Percentiles rank a stretch among this genome's conserved stretches.
Conservation (phyloP, 2,797 vertebrate species). For the Cyprinella venusta region DNA sequence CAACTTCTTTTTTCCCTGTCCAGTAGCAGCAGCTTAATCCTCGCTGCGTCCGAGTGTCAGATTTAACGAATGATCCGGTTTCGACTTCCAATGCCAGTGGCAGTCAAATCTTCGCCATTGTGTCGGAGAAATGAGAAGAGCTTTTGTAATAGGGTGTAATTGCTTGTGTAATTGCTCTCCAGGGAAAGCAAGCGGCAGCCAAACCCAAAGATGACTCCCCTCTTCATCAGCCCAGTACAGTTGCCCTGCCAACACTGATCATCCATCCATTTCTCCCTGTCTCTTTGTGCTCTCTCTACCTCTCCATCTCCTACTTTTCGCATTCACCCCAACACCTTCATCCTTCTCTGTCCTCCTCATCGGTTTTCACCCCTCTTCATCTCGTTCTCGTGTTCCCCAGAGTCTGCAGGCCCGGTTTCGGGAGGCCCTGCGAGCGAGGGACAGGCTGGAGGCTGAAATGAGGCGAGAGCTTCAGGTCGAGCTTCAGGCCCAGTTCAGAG, state of each 20-base stretch:
- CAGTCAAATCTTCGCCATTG: constrained; percentile 57
- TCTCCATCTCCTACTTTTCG: constrained; percentile 56
- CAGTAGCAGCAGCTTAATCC: constrained; percentile 18
- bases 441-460: constrained; percentile 59
- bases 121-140: constrained; percentile 57
- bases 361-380: constrained; percentile 43
- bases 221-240: constrained; percentile 60
- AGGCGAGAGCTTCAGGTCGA: constrained; percentile 57
- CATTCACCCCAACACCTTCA: constrained; percentile 55
- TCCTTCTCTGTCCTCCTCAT: constrained; percentile 46
- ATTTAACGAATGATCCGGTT: constrained; percentile 50
- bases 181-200: constrained; percentile 57
- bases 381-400: constrained; percentile 38
- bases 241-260: constrained; percentile 58
- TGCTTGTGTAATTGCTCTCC: constrained; percentile 67
- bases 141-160: constrained; percentile 63
- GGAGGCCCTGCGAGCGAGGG: constrained; percentile 52
- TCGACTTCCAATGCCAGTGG: constrained; percentile 31
- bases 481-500: constrained; percentile 57
- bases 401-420: constrained; percentile 58
- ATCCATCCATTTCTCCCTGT: constrained; percentile 48
- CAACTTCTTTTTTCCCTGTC: constrained; percentile 30
- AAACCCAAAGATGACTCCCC: constrained; percentile 54
- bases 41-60: constrained; percentile 48
- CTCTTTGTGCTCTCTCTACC: constrained; percentile 22